These are phyloP conservation scores for Nilaparvata lugens DNA, from an alignment of 1,140 invertebrate species.

Conservation along the genomic window DNA sequence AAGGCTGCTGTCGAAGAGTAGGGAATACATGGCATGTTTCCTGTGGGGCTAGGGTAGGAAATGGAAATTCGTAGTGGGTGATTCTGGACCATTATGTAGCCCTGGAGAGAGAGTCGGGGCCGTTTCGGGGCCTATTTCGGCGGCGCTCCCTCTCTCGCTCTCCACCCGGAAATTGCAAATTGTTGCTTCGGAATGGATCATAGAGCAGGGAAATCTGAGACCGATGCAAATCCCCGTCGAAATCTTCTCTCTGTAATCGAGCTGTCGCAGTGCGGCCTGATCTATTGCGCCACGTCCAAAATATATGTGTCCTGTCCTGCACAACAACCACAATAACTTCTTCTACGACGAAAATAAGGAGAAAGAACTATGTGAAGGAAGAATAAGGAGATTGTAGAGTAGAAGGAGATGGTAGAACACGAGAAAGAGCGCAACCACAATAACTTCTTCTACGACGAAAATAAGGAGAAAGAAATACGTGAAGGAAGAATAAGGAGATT, in stretches of 20 bases:
- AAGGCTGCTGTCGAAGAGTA: too few species aligned
- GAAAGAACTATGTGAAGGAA: too few species aligned
- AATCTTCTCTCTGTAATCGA: conserved; percentile 1
- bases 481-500: too few species aligned
- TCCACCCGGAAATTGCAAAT: conserved; percentile 6
- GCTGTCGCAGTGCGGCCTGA: neutral
- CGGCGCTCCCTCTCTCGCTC: neutral
- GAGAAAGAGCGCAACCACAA: too few species aligned
- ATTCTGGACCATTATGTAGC: conserved; percentile 7
- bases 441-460: too few species aligned
- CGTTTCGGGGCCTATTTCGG: too few species aligned
- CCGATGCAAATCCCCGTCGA: neutral
- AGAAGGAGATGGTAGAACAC: too few species aligned
- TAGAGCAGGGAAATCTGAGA: neutral
- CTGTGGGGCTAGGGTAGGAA: conserved; percentile 1
- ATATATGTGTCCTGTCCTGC: neutral
- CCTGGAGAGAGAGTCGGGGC: conserved; percentile 1
- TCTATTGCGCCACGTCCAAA: neutral
- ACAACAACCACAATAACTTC: neutral
- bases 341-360: too few species aligned
- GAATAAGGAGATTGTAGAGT: too few species aligned
- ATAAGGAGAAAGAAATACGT: too few species aligned
- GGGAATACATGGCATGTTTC: neutral
- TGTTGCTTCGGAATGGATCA: conserved; percentile 5
- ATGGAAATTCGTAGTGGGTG: conserved; percentile 11